These are phyloP conservation scores for Zelleria hepariella DNA, from an alignment of 2,888 invertebrate genomes.

Conservation along the genomic window DNA sequence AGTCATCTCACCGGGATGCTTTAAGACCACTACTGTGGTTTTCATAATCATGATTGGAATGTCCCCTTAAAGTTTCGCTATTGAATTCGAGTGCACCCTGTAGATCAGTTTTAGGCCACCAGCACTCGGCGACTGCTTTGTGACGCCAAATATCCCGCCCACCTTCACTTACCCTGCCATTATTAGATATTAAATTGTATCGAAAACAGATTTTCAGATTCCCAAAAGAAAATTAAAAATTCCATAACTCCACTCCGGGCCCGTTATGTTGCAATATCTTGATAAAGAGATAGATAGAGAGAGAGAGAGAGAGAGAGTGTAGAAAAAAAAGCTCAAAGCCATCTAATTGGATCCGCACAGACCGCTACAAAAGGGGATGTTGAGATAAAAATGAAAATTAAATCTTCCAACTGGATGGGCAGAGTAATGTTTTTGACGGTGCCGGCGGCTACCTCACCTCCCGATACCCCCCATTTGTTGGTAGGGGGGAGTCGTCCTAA, in stretches of 20 bases:
- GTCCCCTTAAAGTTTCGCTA: too few relatives aligned
- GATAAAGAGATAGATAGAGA: background rate
- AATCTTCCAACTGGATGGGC: constrained; percentile 71
- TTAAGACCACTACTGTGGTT: too few relatives aligned
- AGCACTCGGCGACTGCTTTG: too few relatives aligned
- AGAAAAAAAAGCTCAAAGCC: constrained; percentile 39
- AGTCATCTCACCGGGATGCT: too few relatives aligned
- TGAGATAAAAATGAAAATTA: constrained; percentile 74
- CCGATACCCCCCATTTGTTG: constrained; percentile 18
- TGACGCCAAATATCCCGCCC: too few relatives aligned
- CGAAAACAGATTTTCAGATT: background rate
- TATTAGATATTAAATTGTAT: too few relatives aligned
- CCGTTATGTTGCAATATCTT: background rate
- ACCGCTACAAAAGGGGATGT: constrained; percentile 72
- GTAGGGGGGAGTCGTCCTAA: constrained; percentile 5
- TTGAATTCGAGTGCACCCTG: too few relatives aligned
- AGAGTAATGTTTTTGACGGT: constrained; percentile 73
- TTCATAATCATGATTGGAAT: too few relatives aligned
- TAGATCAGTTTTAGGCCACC: too few relatives aligned
- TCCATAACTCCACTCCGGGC: background rate
- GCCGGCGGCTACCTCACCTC: constrained; percentile 37
- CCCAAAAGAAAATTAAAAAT: background rate
- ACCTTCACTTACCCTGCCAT: too few relatives aligned
- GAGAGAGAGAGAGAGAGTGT: background rate
- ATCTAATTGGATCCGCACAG: constrained; percentile 69